These are phyloP conservation scores for Mus caroli DNA, from an alignment of 2,797 vertebrate species.

Conservation along the genomic window DNA sequence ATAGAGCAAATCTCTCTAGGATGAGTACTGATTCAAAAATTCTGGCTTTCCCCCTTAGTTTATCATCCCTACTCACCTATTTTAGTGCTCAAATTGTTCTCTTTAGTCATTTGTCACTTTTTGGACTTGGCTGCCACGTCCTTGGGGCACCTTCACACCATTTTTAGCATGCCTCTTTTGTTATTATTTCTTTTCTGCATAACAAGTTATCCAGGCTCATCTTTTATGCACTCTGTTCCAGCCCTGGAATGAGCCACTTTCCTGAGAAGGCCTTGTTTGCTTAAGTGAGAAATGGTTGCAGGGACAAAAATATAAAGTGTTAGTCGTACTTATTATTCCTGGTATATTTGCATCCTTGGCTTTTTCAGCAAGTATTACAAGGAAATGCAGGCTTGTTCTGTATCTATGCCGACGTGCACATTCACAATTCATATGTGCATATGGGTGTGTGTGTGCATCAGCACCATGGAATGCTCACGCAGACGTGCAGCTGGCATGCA, in stretches of 20 bases:
- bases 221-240: neutral
- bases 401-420: too few species aligned
- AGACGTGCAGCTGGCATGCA: neutral
- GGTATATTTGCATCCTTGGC: neutral
- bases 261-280: neutral
- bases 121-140: neutral
- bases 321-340: neutral
- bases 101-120: slow-evolving; percentile 10
- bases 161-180: neutral
- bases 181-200: neutral
- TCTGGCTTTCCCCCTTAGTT: neutral
- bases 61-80: neutral
- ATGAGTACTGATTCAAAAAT: neutral
- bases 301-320: neutral
- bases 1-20: neutral
- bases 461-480: neutral
- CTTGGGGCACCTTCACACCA: neutral
- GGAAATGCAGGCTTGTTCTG: neutral
- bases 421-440: neutral
- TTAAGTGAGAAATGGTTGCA: slow-evolving; percentile 17
- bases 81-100: slow-evolving; percentile 1
- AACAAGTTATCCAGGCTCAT: neutral
- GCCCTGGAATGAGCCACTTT: neutral
- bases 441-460: neutral
- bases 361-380: neutral